Conservation (phyloP, 2,797 vertebrate species). For the Thaleichthys pacificus region DNA sequence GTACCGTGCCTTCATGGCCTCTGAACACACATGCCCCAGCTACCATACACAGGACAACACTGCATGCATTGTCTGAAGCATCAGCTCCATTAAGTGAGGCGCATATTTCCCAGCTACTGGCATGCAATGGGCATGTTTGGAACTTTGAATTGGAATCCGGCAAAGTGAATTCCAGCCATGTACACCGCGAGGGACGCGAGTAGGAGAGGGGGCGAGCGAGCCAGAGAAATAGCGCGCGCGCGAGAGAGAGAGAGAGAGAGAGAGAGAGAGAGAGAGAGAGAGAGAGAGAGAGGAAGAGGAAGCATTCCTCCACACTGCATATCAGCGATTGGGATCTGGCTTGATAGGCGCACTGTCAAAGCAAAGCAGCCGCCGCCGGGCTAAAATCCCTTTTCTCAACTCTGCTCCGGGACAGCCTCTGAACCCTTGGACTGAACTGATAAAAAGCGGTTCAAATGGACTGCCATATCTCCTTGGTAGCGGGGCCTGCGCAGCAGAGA, state of each 20-base stretch:
- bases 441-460: slow-evolving; percentile 57
- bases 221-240: not conserved
- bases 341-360: slow-evolving; percentile 6
- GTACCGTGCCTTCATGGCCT: slow-evolving; percentile 11
- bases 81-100: slow-evolving; percentile 9
- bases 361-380: not conserved
- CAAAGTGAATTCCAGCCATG: not conserved
- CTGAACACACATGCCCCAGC: slow-evolving; percentile 15
- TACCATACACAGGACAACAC: not conserved
- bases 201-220: not conserved
- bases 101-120: slow-evolving; percentile 4
- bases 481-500: slow-evolving; percentile 27
- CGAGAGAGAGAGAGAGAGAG: no score
- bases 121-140: not conserved
- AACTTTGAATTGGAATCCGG: not conserved
- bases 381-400: slow-evolving; percentile 25
- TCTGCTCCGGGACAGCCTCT: slow-evolving; percentile 30
- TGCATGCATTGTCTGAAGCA: slow-evolving; percentile 1
- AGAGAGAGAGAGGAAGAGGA: not conserved
- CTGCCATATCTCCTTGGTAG: slow-evolving; percentile 48
- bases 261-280: not conserved
- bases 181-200: not conserved
- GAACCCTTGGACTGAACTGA: slow-evolving; percentile 65
- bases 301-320: not conserved
- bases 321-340: slow-evolving; percentile 9